Evolutionary conservation across 2,888 invertebrate genomes (phyloP).

Genomic region (Andrena bicolor): DNA sequence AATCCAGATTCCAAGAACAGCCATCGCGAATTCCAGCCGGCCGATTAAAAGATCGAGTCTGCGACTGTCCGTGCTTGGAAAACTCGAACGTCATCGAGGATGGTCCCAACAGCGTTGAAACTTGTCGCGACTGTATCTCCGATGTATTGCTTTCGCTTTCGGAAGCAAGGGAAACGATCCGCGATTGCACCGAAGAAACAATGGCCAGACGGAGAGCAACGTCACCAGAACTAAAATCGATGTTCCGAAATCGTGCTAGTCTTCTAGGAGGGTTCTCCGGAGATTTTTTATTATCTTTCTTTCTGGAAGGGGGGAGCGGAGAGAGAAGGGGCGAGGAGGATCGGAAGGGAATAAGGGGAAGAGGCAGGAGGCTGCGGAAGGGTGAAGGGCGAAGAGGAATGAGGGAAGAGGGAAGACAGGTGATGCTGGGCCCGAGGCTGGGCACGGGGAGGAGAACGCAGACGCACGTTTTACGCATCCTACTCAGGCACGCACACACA

Average conservation of each 20-base stretch:
- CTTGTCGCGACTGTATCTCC: too few relatives aligned
- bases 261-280: conserved; percentile 22
- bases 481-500: conserved; percentile 69
- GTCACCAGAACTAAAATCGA: conserved; percentile 29
- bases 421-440: conserved; percentile 82
- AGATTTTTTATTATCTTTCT: conserved; percentile 47
- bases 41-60: conserved; percentile 10
- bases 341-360: conserved; percentile 34
- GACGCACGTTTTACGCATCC: conserved; percentile 77
- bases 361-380: conserved; percentile 46
- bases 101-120: too few relatives aligned
- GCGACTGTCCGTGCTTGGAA: neutral
- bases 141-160: neutral
- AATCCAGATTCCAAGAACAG: conserved; percentile 27
- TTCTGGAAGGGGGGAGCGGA: conserved; percentile 38
- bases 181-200: neutral
- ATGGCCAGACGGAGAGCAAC: neutral
- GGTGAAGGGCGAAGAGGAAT: conserved; percentile 51
- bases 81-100: neutral
- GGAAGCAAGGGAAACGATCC: neutral
- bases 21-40: conserved; percentile 10
- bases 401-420: conserved; percentile 81
- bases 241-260: conserved; percentile 41
- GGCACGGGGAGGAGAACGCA: conserved; percentile 60
- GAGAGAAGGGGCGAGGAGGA: conserved; percentile 35